phyloP scores from a whole-genome alignment of 1,140 invertebrate genomes.

The Dendroctonus valens region DNA sequence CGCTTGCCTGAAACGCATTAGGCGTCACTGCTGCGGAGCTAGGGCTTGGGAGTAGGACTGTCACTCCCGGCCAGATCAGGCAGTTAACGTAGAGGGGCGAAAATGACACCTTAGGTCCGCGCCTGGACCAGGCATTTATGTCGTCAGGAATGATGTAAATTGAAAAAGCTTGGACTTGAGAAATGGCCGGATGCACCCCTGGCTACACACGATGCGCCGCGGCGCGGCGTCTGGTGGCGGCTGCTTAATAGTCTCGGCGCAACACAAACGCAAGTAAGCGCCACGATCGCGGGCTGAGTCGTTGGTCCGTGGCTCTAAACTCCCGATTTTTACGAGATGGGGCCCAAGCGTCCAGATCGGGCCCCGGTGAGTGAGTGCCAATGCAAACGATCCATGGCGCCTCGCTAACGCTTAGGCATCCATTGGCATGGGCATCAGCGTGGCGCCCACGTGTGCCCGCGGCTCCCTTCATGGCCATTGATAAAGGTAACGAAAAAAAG shows the following conservation, averaged over 20 bases:
- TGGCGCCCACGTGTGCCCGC: conserved; percentile 47
- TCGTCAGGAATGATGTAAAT: no score
- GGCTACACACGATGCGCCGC: not conserved
- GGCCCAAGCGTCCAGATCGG: conserved; percentile 19
- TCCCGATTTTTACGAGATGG: conserved; percentile 19
- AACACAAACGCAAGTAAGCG: conserved; percentile 15
- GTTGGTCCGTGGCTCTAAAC: conserved; percentile 21
- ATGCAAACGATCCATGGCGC: conserved; percentile 10
- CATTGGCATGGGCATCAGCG: conserved; percentile 32
- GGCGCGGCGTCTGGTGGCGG: conserved; percentile 3
- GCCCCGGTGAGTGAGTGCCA: conserved; percentile 30
- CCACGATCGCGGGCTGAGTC: conserved; percentile 19
- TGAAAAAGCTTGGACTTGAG: not conserved
- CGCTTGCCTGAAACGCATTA: no score
- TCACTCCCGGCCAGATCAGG: no score
- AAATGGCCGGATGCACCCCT: conserved; percentile 1
- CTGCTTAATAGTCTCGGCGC: not conserved
- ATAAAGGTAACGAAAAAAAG: conserved; percentile 46
- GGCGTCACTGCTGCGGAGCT: no score
- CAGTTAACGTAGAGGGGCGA: no score
- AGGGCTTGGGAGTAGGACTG: no score
- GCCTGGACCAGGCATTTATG: no score
- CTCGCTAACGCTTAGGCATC: conserved; percentile 16
- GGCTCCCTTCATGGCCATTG: conserved; percentile 50
- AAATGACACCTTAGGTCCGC: no score